Evolutionary conservation across 2,888 invertebrate species (phyloP).

Genomic region (Panopea generosa): DNA sequence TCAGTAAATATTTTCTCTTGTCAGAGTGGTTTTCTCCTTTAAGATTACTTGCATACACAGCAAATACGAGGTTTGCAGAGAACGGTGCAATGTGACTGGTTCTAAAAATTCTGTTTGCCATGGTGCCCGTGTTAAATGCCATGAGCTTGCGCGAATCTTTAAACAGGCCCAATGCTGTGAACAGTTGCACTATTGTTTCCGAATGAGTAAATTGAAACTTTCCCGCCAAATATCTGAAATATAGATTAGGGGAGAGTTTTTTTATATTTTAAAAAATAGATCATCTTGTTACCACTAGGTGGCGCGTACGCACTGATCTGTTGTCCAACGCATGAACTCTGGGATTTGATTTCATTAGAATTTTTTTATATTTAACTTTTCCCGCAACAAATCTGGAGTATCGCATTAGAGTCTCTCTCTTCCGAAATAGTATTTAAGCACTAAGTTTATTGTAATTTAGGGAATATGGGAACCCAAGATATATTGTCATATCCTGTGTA

Average conservation of each 20-base stretch:
- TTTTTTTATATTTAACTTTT: too few relatives aligned
- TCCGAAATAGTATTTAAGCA: too few relatives aligned
- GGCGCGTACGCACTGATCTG: too few relatives aligned
- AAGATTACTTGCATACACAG: conserved; percentile 80
- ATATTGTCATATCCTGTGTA: too few relatives aligned
- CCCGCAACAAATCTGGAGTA: too few relatives aligned
- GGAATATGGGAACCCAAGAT: too few relatives aligned
- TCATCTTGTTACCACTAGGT: too few relatives aligned
- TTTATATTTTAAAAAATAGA: background rate
- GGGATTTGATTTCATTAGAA: too few relatives aligned
- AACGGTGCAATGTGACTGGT: conserved; percentile 82
- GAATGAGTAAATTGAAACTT: conserved; percentile 82
- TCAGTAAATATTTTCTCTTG: conserved; percentile 31
- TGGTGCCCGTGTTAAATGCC: conserved; percentile 76
- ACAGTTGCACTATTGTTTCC: conserved; percentile 79
- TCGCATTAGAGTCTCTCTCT: too few relatives aligned
- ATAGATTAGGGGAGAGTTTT: background rate
- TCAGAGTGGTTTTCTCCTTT: background rate
- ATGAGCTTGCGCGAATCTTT: conserved; percentile 76
- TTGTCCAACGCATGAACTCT: too few relatives aligned
- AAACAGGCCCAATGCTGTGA: conserved; percentile 82
- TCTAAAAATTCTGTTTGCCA: conserved; percentile 78
- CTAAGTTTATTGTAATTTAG: background rate
- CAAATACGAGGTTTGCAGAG: conserved; percentile 81
- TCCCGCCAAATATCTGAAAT: conserved; percentile 70